Base-by-base conservation (phyloP, 2,113 vertebrate species). In the Salvator merianae region DNA sequence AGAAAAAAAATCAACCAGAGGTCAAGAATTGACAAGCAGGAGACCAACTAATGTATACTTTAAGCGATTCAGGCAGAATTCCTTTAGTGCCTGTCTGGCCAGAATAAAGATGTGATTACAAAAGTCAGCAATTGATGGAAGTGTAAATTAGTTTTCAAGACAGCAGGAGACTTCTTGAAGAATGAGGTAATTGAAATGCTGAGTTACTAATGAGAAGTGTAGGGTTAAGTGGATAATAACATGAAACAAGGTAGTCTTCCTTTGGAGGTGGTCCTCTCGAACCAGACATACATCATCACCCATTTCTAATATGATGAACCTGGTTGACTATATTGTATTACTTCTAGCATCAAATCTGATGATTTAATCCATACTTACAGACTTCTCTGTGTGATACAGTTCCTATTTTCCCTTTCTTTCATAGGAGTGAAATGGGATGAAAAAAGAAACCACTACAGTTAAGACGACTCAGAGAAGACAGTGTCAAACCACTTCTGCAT, bases 51-150 rank as follows among this genome's bases (percentile, higher is more conserved):
- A 70, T 63, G 68, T 84, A 59, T 77, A 62, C 53, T 71, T 71
- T 71, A 79, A 84, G 53, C 83, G 71, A 71, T 84, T 34, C 13
- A 34, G 76, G 66, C 83, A 78, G 76, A 69, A 74, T 72, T 72
- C 76, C 66, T 34, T 84, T 84, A 72, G 30, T 43, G 66, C 36
- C 38, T 78, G 68, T 62, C 36, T 32, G 53, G 81, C 55, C 70
- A 82, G 81, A 71, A 84, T 32, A 47, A 13, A 84, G 75, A 84
- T 78, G 68, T 62, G 30, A 84, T 79, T 84, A 43, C 53, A 78
- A 84, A 84, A 59, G 68, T 78, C 75, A 78, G 83, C 75, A 78
- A 71, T 62, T 84, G 68, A 79, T 72, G 36, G 50, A 84, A 84
- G 20, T n/a, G 68, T 78, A 62, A 71, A 84, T 84, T 84, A 71